Conservation (phyloP, 2,113 vertebrate genomes). For the Scomber japonicus region DNA sequence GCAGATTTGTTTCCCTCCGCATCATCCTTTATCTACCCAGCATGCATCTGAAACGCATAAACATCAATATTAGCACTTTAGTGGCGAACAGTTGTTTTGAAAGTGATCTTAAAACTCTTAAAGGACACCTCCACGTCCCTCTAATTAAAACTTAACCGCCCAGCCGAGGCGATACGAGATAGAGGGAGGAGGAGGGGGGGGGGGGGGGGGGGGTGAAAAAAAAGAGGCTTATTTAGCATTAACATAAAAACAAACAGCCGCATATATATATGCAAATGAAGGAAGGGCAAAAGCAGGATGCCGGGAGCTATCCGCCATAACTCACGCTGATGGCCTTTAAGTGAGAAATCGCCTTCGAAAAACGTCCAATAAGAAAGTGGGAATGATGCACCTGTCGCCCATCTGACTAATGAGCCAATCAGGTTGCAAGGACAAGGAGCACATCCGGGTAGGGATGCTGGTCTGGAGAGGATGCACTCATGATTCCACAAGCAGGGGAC, state of each 20-base stretch:
- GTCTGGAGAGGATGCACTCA: slow-evolving; percentile 29
- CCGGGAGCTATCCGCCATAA: slow-evolving; percentile 64
- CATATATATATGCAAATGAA: slow-evolving; percentile 79
- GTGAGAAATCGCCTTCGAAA: slow-evolving; percentile 64
- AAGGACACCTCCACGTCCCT: slow-evolving; percentile 70
- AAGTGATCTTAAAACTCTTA: slow-evolving; percentile 74
- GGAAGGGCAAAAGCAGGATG: slow-evolving; percentile 65
- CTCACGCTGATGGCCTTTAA: slow-evolving; percentile 74
- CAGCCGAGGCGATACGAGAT: slow-evolving; percentile 31
- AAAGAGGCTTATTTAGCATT: slow-evolving; percentile 68
- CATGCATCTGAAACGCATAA: slow-evolving; percentile 65
- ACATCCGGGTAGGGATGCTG: slow-evolving; percentile 58
- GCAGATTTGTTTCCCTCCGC: slow-evolving; percentile 5
- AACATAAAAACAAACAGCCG: slow-evolving; percentile 76
- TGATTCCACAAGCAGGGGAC: slow-evolving; percentile 4
- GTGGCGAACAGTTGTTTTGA: slow-evolving; percentile 67
- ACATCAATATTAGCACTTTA: slow-evolving; percentile 69
- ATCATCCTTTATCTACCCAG: slow-evolving; percentile 52
- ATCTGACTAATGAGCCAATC: slow-evolving; percentile 80
- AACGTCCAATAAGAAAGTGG: slow-evolving; percentile 67
- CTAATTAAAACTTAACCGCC: slow-evolving; percentile 74
- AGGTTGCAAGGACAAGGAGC: slow-evolving; percentile 71
- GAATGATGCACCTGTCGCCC: slow-evolving; percentile 77
- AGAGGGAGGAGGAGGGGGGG: neutral
- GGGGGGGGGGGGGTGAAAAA: neutral